Percentiles rank a stretch among this genome's conserved stretches.
These are phyloP conservation scores for Pteropus alecto DNA, from an alignment of 2,113 vertebrate species.

Conservation along the genomic window DNA sequence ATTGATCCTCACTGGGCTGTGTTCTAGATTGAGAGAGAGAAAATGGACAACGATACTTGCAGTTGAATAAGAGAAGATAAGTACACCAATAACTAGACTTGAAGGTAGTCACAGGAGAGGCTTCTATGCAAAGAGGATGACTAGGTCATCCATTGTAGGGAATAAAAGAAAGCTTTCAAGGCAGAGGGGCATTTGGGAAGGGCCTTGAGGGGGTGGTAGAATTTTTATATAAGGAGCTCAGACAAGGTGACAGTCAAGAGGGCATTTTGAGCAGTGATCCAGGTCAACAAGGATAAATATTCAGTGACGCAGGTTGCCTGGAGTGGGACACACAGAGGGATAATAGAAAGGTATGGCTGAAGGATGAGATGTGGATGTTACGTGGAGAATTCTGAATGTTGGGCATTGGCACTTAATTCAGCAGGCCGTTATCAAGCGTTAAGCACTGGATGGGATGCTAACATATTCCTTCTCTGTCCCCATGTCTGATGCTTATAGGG, in stretches of 20 bases:
- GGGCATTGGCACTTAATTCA: not conserved
- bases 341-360: not conserved
- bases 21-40: not conserved
- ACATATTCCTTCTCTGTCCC: not conserved
- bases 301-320: not conserved
- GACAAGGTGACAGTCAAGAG: not conserved
- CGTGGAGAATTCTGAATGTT: not conserved
- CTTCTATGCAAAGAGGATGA: not conserved
- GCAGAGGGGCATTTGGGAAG: not conserved
- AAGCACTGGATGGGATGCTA: not conserved
- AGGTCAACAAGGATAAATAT: not conserved
- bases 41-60: not conserved
- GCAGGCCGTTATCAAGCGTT: not conserved
- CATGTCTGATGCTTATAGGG: not conserved
- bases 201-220: not conserved
- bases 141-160: not conserved
- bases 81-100: not conserved
- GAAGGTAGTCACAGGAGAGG: not conserved
- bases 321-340: not conserved
- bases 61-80: not conserved
- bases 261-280: not conserved
- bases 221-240: not conserved
- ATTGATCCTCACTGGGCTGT: not conserved
- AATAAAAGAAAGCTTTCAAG: not conserved
- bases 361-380: not conserved